These are phyloP conservation scores for Takifugu bimaculatus DNA, from an alignment of 2,113 vertebrate genomes.

Conservation along the genomic window DNA sequence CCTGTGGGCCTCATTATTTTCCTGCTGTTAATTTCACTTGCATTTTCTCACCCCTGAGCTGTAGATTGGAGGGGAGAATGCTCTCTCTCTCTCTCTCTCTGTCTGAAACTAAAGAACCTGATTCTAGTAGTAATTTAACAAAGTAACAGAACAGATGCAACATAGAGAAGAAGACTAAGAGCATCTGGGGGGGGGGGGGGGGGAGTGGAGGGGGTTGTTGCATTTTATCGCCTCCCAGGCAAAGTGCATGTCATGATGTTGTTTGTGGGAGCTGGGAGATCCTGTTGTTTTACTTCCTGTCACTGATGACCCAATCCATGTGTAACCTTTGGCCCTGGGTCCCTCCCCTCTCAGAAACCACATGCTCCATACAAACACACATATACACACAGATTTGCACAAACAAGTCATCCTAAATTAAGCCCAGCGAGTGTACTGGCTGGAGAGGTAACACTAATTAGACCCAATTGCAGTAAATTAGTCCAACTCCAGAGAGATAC, in stretches of 20 bases:
- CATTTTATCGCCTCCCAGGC: slow-evolving; percentile 2
- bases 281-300: slow-evolving; percentile 65
- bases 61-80: slow-evolving; percentile 74
- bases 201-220: neutral
- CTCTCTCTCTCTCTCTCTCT: slow-evolving; percentile 54
- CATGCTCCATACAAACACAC: slow-evolving; percentile 33
- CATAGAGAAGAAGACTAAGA: slow-evolving; percentile 16
- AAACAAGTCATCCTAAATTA: slow-evolving; percentile 57
- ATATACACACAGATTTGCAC: slow-evolving; percentile 28
- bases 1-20: slow-evolving; percentile 83
- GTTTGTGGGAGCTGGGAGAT: slow-evolving; percentile 51
- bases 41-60: slow-evolving; percentile 77
- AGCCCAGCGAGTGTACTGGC: slow-evolving; percentile 44
- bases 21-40: slow-evolving; percentile 80
- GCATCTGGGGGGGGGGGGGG: neutral
- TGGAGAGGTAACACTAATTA: slow-evolving; percentile 67
- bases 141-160: slow-evolving; percentile 4
- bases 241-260: slow-evolving; percentile 23
- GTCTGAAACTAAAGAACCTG: slow-evolving; percentile 45
- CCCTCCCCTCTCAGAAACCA: slow-evolving; percentile 41
- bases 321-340: slow-evolving; percentile 66
- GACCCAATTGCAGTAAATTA: slow-evolving; percentile 63
- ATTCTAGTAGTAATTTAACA: slow-evolving; percentile 9
- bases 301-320: slow-evolving; percentile 70
- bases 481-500: slow-evolving; percentile 41